A percentile compares a stretch with the other conserved stretches of the same genome.
Conservation (phyloP, 2,113 vertebrate genomes). For the Montifringilla adamsi region DNA sequence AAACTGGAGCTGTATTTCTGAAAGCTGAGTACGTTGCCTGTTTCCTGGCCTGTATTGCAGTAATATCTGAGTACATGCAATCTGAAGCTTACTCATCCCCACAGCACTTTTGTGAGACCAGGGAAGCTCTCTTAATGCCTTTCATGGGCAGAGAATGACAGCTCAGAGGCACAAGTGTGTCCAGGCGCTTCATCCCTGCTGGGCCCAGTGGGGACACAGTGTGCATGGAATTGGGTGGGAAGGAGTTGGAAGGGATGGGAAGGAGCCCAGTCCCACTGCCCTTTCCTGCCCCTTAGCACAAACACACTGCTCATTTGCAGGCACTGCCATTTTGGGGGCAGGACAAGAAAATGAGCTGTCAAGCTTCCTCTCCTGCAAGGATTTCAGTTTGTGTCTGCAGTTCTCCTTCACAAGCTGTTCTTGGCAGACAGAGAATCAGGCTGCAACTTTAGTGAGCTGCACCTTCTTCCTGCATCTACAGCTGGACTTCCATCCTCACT, state of each 20-base stretch:
- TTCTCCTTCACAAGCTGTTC: background rate
- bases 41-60: background rate
- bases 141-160: background rate
- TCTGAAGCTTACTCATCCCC: background rate
- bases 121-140: background rate
- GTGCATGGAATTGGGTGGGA: background rate
- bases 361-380: background rate
- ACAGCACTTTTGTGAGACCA: background rate
- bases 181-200: background rate
- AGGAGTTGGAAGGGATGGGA: background rate
- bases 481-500: background rate
- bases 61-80: background rate
- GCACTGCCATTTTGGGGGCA: background rate
- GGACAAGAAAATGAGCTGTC: background rate
- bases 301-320: background rate
- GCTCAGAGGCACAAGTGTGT: background rate
- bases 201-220: rapidly evolving
- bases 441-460: background rate
- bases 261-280: background rate
- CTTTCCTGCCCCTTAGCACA: background rate
- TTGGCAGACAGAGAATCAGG: background rate
- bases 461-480: background rate
- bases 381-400: background rate
- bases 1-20: background rate
- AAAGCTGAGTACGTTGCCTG: background rate